Evolutionary conservation across 1,140 invertebrate species (phyloP).

Genomic region (Cydia fagiglandana): DNA sequence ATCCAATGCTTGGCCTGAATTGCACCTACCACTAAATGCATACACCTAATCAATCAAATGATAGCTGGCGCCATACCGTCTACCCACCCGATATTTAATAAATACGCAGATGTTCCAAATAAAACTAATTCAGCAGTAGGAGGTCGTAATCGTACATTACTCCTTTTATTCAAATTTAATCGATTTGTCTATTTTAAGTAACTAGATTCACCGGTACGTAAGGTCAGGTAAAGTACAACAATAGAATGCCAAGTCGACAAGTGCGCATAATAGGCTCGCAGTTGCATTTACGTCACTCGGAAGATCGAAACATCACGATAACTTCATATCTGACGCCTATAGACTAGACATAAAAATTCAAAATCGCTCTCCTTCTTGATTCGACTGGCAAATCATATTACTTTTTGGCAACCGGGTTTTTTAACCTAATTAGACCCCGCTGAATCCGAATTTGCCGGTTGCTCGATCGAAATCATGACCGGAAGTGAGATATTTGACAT

Average conservation of each 20-base stretch:
- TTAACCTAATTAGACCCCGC: no score
- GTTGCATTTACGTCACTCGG: slow-evolving; percentile 29
- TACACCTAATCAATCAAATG: background rate
- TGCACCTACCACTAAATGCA: background rate
- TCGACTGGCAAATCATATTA: no score
- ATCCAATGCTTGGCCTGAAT: background rate
- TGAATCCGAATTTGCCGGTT: no score
- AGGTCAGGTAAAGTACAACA: background rate
- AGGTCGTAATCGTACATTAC: background rate
- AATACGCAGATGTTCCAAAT: slow-evolving; percentile 1
- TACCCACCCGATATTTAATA: background rate
- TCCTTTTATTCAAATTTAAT: slow-evolving; percentile 7
- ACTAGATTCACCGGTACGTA: slow-evolving; percentile 3
- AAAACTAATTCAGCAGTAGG: background rate
- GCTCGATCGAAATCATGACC: no score
- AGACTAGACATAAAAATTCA: no score
- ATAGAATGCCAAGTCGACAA: slow-evolving; percentile 23
- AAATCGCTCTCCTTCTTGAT: no score
- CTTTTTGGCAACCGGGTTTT: no score
- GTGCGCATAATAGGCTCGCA: slow-evolving; percentile 23
- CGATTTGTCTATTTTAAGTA: slow-evolving; percentile 6
- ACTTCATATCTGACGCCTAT: slow-evolving; percentile 26
- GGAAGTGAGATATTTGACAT: no score
- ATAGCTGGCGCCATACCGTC: background rate
- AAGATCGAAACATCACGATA: slow-evolving; percentile 28